Evolutionary conservation across 2,888 invertebrate species (phyloP).

Genomic region (Chorisops tibialis): DNA sequence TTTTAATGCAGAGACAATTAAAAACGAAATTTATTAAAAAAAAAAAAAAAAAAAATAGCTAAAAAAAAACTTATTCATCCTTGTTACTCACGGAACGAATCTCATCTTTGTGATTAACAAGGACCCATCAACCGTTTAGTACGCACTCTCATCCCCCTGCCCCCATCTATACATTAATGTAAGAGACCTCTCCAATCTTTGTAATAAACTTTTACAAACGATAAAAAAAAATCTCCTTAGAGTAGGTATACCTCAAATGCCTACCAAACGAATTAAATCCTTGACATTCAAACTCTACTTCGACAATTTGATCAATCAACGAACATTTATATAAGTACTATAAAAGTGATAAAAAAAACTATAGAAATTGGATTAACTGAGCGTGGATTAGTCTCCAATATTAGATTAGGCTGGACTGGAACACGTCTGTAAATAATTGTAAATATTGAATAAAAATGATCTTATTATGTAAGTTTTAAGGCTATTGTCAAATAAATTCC

Average conservation of each 20-base stretch:
- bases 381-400: slow-evolving; percentile 2
- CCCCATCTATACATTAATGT: no score
- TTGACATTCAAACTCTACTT: neutral
- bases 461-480: slow-evolving; percentile 34
- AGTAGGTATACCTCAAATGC: no score
- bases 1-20: slow-evolving; percentile 2
- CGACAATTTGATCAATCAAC: slow-evolving; percentile 24
- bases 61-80: slow-evolving; percentile 5
- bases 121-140: no score
- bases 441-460: slow-evolving; percentile 30
- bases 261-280: no score
- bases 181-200: no score
- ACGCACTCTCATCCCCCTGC: no score
- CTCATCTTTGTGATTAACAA: no score
- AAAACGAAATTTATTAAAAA: neutral
- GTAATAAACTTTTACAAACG: no score
- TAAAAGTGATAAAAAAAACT: slow-evolving; percentile 15
- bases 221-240: no score
- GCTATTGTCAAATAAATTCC: slow-evolving; percentile 31
- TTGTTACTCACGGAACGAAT: no score
- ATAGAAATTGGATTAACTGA: neutral
- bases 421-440: slow-evolving; percentile 30
- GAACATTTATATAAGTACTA: slow-evolving; percentile 13
- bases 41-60: neutral
- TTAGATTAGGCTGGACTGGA: neutral